These are phyloP conservation scores for Gila robusta DNA, from an alignment of 2,797 vertebrate genomes.

Conservation along the genomic window DNA sequence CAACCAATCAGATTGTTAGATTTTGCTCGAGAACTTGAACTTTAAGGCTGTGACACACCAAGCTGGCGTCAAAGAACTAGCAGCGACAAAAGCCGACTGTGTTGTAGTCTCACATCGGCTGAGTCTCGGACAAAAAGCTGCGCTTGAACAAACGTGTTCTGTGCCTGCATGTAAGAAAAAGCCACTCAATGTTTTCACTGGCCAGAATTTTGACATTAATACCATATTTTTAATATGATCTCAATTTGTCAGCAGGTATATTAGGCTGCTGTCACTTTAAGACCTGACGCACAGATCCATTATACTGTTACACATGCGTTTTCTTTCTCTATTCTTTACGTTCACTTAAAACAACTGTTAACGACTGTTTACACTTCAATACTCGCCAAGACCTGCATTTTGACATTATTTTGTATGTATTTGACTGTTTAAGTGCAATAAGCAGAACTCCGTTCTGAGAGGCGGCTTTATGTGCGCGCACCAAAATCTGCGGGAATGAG, in stretches of 20 bases:
- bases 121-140: too few relatives aligned
- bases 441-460: too few relatives aligned
- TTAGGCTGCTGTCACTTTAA: not conserved
- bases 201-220: not conserved
- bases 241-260: not conserved
- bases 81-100: not conserved
- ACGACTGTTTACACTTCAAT: too few relatives aligned
- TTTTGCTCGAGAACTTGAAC: not conserved
- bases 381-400: too few relatives aligned
- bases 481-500: not conserved
- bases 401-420: too few relatives aligned
- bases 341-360: too few relatives aligned
- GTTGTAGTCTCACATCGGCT: not conserved
- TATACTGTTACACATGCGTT: too few relatives aligned
- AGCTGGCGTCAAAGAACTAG: not conserved
- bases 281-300: too few relatives aligned
- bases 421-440: too few relatives aligned
- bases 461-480: too few relatives aligned
- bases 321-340: too few relatives aligned
- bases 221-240: not conserved
- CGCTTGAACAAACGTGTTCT: too few relatives aligned
- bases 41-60: not conserved
- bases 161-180: not conserved
- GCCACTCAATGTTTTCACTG: not conserved
- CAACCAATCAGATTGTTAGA: not conserved